Evolutionary conservation across 2,113 vertebrate species (phyloP).

Genomic region (Brachypodius melanocephalos): DNA sequence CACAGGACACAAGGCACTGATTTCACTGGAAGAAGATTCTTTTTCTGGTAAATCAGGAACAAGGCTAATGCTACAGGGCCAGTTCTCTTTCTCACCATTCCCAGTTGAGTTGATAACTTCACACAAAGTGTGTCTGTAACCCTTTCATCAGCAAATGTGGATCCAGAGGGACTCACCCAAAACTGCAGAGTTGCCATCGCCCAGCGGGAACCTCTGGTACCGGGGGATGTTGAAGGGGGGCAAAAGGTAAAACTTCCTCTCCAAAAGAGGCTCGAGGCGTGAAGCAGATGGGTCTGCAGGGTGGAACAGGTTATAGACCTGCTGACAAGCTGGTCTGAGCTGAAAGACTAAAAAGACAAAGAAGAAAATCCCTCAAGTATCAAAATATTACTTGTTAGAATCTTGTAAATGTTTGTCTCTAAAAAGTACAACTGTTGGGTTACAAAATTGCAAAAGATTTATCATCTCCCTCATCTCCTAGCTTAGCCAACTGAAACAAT

Average conservation of each 20-base stretch:
- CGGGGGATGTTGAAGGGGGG: constrained; percentile 90
- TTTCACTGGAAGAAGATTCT: not conserved
- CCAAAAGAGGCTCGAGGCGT: constrained; percentile 92
- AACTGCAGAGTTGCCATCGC: constrained; percentile 90
- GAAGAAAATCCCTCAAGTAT: not conserved
- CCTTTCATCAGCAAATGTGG: not conserved
- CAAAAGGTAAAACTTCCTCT: constrained; percentile 90
- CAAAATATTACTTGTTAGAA: not conserved
- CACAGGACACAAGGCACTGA: not conserved
- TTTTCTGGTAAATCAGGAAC: not conserved
- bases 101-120: not conserved
- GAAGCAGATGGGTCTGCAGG: constrained; percentile 96
- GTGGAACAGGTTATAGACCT: constrained; percentile 98
- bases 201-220: constrained; percentile 95
- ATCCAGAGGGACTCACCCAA: constrained; percentile 73
- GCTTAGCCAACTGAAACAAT: not conserved
- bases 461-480: not conserved
- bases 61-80: not conserved
- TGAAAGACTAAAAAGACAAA: constrained; percentile 71
- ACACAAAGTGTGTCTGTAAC: not conserved
- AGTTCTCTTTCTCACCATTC: not conserved
- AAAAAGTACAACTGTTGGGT: not conserved
- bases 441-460: not conserved
- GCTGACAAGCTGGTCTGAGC: constrained; percentile 93
- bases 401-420: not conserved